Base-by-base conservation (phyloP, 2,888 invertebrate genomes). In the Heterodera filipjevi region DNA sequence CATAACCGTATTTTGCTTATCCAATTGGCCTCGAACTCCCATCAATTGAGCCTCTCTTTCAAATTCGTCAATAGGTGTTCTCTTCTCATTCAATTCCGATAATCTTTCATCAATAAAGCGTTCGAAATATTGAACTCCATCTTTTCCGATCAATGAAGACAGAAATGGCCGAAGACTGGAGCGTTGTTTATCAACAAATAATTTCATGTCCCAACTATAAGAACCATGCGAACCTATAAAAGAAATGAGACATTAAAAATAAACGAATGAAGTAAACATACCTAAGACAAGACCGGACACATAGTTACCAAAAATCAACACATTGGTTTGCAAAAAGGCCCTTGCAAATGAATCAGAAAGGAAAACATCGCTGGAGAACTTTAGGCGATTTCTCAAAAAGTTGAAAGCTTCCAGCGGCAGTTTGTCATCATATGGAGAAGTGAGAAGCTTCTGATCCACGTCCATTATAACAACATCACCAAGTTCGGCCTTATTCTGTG, bases 401-500 rank as follows among this genome's bases (percentile, higher is more conserved):
- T 92, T 91, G 53, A 46, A 94, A 90, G 96, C 94, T 90, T 96
- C 96, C 83, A 93, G 92, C 27, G 98, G 98, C 90, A 99, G 92
- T 89, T 93, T 93, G 91, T 99, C 98, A 90, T 95, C 93, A 53
- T 71, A 59, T 35, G 77, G 71, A 71, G 78, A 73, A 30, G 74
- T 77, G 19, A 81, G 66, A n/a, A 68, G 39, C 90, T 95, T 95
- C 79, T 92, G 93, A 91, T 99, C 98, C 80, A 95, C 94, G 91
- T 98, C 94, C 89, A 98, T 92, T 85, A 96, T 92, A 68, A 97
- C 96, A 83, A 96, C 94, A 89, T 98, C 97, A 53, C 95, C 96
- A 77, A 86, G 89, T 90, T 90, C 94, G 94, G 19, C 71, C 75
- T 64, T 66, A 35, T 70, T 79, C 33, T 84, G 66, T 16, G 39